Percentiles rank a stretch among this genome's conserved stretches.
These are phyloP conservation scores for Dasysyrphus tricinctus DNA, from an alignment of 2,888 invertebrate species.

Conservation along the genomic window DNA sequence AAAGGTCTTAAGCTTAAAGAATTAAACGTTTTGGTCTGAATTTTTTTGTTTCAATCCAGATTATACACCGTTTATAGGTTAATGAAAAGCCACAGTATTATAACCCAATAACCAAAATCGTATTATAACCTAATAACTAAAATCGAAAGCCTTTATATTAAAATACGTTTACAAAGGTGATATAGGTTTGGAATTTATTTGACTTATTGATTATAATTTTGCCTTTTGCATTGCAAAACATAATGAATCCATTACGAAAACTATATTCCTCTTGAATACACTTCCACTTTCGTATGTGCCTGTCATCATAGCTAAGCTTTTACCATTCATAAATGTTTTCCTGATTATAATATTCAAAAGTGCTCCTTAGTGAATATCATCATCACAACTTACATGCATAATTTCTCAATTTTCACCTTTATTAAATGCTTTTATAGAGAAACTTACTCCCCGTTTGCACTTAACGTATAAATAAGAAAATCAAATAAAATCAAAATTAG, in stretches of 20 bases:
- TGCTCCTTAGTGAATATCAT: slow-evolving; percentile 22
- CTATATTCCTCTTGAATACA: not conserved
- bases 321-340: not conserved
- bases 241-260: not conserved
- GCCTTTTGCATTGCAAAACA: not conserved
- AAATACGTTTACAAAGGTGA: not conserved
- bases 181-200: not conserved
- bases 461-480: not conserved
- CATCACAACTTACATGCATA: slow-evolving; percentile 49
- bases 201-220: not conserved
- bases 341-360: not conserved
- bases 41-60: too few relatives aligned
- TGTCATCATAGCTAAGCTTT: not conserved
- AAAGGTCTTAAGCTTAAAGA: too few relatives aligned
- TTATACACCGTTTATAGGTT: too few relatives aligned
- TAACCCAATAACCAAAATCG: not conserved
- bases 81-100: not conserved
- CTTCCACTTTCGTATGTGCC: not conserved
- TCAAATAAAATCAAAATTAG: slow-evolving; percentile 1
- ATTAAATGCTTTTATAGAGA: slow-evolving; percentile 45
- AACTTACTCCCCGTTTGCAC: slow-evolving; percentile 10
- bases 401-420: slow-evolving; percentile 55
- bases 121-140: not conserved
- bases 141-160: not conserved
- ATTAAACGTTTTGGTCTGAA: too few relatives aligned